Percentiles rank a stretch among this genome's conserved stretches.
These are phyloP conservation scores for Ypsolopha sequella DNA, from an alignment of 2,888 invertebrate species.

Conservation along the genomic window DNA sequence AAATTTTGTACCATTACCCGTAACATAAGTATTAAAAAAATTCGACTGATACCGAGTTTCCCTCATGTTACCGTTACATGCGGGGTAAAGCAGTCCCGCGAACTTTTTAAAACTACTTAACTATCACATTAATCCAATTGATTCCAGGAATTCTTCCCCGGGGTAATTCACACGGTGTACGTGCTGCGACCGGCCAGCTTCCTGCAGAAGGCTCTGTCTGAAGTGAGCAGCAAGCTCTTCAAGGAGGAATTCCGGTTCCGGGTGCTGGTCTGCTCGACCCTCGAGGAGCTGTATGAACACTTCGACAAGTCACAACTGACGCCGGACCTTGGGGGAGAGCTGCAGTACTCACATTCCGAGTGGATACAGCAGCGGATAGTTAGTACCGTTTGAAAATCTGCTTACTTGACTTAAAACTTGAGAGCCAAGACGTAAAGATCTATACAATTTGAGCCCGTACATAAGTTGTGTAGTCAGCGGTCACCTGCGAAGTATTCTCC, in stretches of 20 bases:
- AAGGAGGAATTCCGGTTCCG: constrained; percentile 94
- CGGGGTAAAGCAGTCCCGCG: too few species aligned
- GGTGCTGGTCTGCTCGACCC: constrained; percentile 87
- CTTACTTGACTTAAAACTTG: too few species aligned
- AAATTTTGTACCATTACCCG: too few species aligned
- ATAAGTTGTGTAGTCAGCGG: too few species aligned
- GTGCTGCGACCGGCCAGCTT: constrained; percentile 94
- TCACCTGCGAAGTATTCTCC: too few species aligned
- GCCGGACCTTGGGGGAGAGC: constrained; percentile 87
- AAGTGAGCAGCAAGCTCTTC: constrained; percentile 92
- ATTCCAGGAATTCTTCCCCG: constrained; percentile 92
- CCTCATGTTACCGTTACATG: too few species aligned
- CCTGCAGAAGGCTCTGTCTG: constrained; percentile 95
- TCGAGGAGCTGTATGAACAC: constrained; percentile 88
- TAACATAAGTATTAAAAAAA: too few species aligned
- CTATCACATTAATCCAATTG: background rate
- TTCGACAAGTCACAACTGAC: constrained; percentile 89
- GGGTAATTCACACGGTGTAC: constrained; percentile 93
- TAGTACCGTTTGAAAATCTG: constrained; percentile 29
- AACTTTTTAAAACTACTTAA: too few species aligned
- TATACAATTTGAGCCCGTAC: too few species aligned
- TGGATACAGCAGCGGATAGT: constrained; percentile 98
- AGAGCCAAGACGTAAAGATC: too few species aligned
- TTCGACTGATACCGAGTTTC: too few species aligned
- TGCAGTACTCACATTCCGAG: constrained; percentile 92